phyloP scores from a whole-genome alignment of 2,797 vertebrate species.

The Caiman crocodilus region DNA sequence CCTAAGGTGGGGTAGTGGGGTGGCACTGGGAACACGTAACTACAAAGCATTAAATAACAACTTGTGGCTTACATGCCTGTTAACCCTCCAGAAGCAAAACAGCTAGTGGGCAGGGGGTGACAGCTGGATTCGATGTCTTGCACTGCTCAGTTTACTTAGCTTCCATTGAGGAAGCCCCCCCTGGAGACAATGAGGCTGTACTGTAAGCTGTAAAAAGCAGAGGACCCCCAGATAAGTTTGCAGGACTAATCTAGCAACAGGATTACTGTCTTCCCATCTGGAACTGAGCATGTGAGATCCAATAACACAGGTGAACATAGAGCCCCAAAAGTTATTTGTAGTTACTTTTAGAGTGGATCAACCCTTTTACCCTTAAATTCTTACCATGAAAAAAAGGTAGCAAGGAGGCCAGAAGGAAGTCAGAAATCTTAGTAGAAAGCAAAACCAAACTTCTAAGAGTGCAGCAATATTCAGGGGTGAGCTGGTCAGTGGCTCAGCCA shows the following conservation, averaged over 20 bases:
- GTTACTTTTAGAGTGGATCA: not conserved
- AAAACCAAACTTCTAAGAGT: not conserved
- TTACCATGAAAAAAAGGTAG: not conserved
- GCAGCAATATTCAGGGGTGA: fast-evolving
- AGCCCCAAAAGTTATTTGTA: not conserved
- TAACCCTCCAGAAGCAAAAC: not conserved
- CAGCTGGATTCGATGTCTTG: not conserved
- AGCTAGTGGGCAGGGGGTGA: fast-evolving
- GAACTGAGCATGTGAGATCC: not conserved
- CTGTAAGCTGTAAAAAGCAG: fast-evolving
- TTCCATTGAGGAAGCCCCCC: no score
- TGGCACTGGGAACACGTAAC: not conserved
- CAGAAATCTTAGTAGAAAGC: not conserved
- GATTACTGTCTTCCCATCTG: not conserved
- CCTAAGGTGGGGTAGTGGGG: no score
- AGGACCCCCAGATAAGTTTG: not conserved
- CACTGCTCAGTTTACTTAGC: no score
- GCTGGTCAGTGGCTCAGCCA: fast-evolving
- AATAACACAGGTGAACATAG: not conserved
- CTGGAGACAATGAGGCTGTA: fast-evolving
- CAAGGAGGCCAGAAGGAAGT: not conserved
- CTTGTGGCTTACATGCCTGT: fast-evolving
- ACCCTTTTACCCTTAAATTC: not conserved
- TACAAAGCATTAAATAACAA: not conserved
- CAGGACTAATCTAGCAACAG: fast-evolving